A percentile compares a stretch with the other conserved stretches of the same genome.
Conservation (phyloP, 30 jellyfish, hydroid and myxozoan genomes). For the Nemopilema nomurai region DNA sequence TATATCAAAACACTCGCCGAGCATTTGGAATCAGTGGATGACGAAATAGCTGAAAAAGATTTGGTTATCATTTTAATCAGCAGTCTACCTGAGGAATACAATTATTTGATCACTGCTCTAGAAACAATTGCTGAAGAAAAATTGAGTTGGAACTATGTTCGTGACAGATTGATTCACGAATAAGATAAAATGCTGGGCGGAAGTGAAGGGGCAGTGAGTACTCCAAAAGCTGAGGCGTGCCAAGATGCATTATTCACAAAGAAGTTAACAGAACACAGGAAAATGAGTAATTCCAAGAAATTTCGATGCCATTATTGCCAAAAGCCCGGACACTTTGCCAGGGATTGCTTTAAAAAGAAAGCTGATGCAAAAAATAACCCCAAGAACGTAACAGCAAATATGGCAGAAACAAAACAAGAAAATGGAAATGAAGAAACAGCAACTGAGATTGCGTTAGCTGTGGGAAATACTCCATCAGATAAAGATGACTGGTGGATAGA, state of each 20-base stretch:
- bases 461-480: not conserved
- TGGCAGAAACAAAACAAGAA: not conserved
- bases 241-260: conserved; percentile 7
- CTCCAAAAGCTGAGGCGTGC: too few species aligned
- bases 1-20: too few species aligned
- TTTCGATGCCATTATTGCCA: conserved; percentile 42
- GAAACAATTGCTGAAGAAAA: conserved; percentile 56
- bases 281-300: not conserved
- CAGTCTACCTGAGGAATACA: conserved; percentile 41
- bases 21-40: conserved; percentile 56
- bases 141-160: conserved; percentile 20
- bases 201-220: too few species aligned
- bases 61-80: conserved; percentile 42
- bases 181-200: too few species aligned
- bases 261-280: not conserved
- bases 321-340: conserved; percentile 37
- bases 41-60: conserved; percentile 24
- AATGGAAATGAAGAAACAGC: not conserved
- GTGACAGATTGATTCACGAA: too few species aligned
- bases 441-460: conserved; percentile 8
- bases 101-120: conserved; percentile 40
- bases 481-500: conserved; percentile 51
- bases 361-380: conserved; percentile 21
- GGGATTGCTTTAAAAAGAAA: conserved; percentile 45
- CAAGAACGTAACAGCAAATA: not conserved